Conservation (phyloP, 2,113 vertebrate species). For the Sminthopsis crassicaudata region DNA sequence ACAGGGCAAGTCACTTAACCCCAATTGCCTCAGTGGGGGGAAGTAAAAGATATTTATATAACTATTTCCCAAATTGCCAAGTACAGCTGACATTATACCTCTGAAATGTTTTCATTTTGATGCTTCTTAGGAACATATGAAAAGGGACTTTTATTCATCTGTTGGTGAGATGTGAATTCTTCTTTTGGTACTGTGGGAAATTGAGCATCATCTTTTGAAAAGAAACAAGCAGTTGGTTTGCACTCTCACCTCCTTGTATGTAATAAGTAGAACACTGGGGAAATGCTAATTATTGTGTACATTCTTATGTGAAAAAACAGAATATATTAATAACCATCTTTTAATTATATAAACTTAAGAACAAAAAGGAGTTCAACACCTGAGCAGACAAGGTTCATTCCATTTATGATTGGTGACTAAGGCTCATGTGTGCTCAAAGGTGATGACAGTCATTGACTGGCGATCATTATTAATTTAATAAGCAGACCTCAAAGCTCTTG, state of each 20-base stretch:
- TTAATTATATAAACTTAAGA: conserved; percentile 66
- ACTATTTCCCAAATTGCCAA: background rate
- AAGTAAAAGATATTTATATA: background rate
- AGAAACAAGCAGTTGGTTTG: conserved; percentile 63
- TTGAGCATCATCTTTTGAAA: conserved; percentile 71
- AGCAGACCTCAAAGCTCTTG: conserved; percentile 77
- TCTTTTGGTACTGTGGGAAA: conserved; percentile 66
- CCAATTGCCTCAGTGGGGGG: no score
- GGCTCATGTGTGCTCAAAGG: conserved; percentile 62
- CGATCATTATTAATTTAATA: conserved; percentile 88
- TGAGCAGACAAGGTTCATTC: conserved; percentile 39
- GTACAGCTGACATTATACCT: background rate
- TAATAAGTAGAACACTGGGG: conserved; percentile 56
- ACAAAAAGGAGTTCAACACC: conserved; percentile 64
- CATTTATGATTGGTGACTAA: conserved; percentile 78
- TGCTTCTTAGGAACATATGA: conserved; percentile 50
- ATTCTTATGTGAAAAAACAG: conserved; percentile 16
- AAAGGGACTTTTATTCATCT: conserved; percentile 43
- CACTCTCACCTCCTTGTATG: conserved; percentile 71
- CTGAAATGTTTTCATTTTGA: conserved; percentile 6
- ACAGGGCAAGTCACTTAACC: no score
- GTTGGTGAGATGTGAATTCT: conserved; percentile 52
- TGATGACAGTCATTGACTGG: conserved; percentile 77
- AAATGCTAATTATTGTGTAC: conserved; percentile 64
- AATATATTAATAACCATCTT: conserved; percentile 55